Conservation (phyloP, 2,888 invertebrate species). For the Agrochola circellaris region DNA sequence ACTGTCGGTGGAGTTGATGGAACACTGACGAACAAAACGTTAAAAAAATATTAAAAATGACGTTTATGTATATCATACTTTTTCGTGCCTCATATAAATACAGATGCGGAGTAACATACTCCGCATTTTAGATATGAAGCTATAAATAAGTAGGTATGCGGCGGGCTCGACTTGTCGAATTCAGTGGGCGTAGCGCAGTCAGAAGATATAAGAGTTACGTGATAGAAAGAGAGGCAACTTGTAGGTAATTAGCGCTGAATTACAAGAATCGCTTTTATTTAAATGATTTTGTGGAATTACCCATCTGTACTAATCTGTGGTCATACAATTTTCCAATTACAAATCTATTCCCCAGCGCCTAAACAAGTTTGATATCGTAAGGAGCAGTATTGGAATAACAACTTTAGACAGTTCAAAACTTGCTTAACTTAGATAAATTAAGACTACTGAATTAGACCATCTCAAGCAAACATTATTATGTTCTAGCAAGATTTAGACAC, state of each 20-base stretch:
- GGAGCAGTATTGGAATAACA: conserved; percentile 31
- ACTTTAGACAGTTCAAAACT: conserved; percentile 40
- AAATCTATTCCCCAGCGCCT: conserved; percentile 15
- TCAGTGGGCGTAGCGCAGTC: no score
- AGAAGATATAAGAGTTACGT: no score
- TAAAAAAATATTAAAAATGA: not conserved
- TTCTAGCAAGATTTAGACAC: not conserved
- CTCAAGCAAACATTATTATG: conserved; percentile 32
- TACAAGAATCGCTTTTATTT: no score
- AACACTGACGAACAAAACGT: not conserved
- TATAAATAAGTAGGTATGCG: no score
- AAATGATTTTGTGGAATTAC: no score
- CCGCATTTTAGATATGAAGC: no score
- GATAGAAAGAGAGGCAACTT: no score
- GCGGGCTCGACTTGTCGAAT: no score
- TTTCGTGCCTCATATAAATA: no score
- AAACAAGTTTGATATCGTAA: conserved; percentile 40
- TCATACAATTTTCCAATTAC: not conserved
- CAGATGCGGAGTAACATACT: no score
- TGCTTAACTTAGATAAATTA: conserved; percentile 26
- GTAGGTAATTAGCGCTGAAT: no score
- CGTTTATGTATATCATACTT: not conserved
- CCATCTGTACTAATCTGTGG: no score
- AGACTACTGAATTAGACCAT: conserved; percentile 26
- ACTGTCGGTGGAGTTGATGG: not conserved